A percentile compares a stretch with the other conserved stretches of the same genome.
phyloP scores from a whole-genome alignment of 2,888 invertebrate species.

The Cordylochernes scorpioides region DNA sequence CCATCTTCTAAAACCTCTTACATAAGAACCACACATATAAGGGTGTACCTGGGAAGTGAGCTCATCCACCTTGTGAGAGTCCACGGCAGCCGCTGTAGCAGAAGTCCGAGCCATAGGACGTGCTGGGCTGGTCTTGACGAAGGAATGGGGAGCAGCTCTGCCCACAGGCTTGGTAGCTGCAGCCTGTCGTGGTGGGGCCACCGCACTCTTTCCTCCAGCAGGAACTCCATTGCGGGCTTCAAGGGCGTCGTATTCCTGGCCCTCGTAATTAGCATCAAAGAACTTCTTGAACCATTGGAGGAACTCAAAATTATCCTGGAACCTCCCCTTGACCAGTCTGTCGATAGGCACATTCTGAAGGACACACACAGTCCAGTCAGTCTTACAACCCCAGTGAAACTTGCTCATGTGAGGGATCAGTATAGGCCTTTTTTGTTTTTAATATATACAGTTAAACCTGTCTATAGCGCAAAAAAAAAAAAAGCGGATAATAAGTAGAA shows the following conservation, averaged over 20 bases:
- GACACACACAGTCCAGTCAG: conserved; percentile 15
- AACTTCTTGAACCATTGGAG: conserved; percentile 99
- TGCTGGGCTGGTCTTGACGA: neutral
- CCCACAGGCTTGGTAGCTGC: conserved; percentile 6
- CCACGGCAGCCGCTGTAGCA: neutral
- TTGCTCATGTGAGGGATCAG: conserved; percentile 2
- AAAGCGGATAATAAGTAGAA: conserved; percentile 3
- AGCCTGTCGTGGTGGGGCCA: neutral
- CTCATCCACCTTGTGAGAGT: neutral
- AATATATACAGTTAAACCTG: no score
- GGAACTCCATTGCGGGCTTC: conserved; percentile 56
- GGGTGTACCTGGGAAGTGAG: neutral
- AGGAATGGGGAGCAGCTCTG: conserved; percentile 3
- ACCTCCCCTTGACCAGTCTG: conserved; percentile 90
- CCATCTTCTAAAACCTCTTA: no score
- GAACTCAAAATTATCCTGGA: conserved; percentile 99
- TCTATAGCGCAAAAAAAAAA: no score
- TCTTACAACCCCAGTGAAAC: neutral
- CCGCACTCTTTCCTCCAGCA: conserved; percentile 2
- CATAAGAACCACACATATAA: no score
- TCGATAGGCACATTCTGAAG: conserved; percentile 92
- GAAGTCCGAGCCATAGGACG: neutral
- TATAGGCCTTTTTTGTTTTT: no score
- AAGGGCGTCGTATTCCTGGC: conserved; percentile 73
- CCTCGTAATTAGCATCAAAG: conserved; percentile 98